These are phyloP conservation scores for Neolamprologus cancellatus DNA, from an alignment of 2,113 vertebrate species.

Conservation along the genomic window DNA sequence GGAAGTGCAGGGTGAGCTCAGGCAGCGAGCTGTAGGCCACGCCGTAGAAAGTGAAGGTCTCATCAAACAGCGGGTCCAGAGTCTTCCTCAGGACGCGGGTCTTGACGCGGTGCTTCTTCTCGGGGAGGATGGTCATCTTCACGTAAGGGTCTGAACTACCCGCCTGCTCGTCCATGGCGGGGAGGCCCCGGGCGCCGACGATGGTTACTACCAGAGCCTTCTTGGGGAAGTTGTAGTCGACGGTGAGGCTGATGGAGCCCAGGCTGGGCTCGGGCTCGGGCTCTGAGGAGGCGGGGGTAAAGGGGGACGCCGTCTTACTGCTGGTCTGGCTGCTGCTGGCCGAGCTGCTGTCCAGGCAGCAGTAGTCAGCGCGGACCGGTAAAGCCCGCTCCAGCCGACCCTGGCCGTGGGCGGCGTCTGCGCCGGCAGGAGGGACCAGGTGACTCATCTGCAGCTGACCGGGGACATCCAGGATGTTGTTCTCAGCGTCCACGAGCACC, in stretches of 20 bases:
- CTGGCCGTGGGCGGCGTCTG: background rate
- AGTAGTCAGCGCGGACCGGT: conserved; percentile 79
- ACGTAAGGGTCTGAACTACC: conserved; percentile 90
- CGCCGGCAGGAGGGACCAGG: conserved; percentile 30
- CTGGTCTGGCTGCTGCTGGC: conserved; percentile 72
- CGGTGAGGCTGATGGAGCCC: conserved; percentile 83
- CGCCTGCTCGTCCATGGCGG: conserved; percentile 84
- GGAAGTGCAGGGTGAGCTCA: conserved; percentile 92
- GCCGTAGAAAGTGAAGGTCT: conserved; percentile 97
- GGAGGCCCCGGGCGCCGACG: conserved; percentile 86
- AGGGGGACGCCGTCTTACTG: conserved; percentile 77
- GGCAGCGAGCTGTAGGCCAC: conserved; percentile 90
- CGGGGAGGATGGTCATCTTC: conserved; percentile 96
- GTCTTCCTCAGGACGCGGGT: conserved; percentile 92
- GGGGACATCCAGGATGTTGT: conserved; percentile 71
- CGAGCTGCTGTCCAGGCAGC: conserved; percentile 80
- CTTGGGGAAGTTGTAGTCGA: conserved; percentile 98
- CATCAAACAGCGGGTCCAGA: conserved; percentile 87
- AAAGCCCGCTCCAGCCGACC: conserved; percentile 72
- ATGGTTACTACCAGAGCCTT: conserved; percentile 95
- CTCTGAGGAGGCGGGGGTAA: conserved; percentile 69
- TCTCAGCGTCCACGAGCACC: conserved; percentile 73
- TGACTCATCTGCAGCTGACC: conserved; percentile 66
- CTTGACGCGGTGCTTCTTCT: conserved; percentile 95
- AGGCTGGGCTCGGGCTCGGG: conserved; percentile 63